Conservation (phyloP, 2,113 vertebrate genomes). For the Typhlomys cinereus region DNA sequence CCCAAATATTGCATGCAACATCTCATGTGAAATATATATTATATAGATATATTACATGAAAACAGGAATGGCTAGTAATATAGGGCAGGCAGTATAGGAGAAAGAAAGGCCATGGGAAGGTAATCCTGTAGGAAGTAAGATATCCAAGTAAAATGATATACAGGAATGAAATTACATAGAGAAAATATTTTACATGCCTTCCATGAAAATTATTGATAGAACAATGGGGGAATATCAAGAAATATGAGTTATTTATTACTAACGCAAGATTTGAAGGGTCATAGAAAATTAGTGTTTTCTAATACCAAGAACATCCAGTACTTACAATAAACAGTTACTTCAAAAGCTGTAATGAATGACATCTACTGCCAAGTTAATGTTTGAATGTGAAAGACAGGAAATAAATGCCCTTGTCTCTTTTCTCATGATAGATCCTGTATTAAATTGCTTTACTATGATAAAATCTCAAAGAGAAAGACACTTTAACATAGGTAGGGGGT, state of each 20-base stretch:
- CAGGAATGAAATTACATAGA: not conserved
- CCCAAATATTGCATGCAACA: too few relatives aligned
- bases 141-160: not conserved
- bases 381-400: not conserved
- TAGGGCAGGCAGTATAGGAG: too few relatives aligned
- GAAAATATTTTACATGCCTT: not conserved
- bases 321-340: not conserved
- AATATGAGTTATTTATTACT: not conserved
- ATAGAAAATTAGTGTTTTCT: not conserved
- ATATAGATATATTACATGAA: not conserved
- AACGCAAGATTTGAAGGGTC: too few relatives aligned
- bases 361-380: not conserved
- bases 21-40: not conserved
- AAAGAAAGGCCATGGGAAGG: too few relatives aligned
- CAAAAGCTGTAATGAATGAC: not conserved
- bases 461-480: not conserved
- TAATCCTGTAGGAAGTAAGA: not conserved
- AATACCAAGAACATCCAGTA: not conserved
- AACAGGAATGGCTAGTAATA: too few relatives aligned
- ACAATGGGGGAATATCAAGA: not conserved
- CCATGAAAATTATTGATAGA: not conserved
- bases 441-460: not conserved
- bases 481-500: too few relatives aligned
- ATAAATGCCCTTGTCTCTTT: not conserved
- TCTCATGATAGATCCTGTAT: not conserved